Conservation (phyloP, 2,888 invertebrate species). For the Venusia cambrica region DNA sequence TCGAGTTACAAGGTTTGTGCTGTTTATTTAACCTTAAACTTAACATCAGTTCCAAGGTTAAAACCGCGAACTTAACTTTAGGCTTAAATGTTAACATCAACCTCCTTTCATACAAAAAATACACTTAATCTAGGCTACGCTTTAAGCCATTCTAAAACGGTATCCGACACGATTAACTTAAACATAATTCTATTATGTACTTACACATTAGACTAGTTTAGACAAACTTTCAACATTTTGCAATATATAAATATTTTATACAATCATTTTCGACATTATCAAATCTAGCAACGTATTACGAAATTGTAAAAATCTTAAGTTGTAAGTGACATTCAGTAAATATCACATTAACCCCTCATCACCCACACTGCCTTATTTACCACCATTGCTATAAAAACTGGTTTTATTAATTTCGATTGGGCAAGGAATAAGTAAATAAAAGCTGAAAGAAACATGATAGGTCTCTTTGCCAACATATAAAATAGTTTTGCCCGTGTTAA, state of each 20-base stretch:
- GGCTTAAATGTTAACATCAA: too few species aligned
- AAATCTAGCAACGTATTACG: constrained; percentile 43
- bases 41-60: too few species aligned
- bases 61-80: too few species aligned
- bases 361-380: constrained; percentile 5
- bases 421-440: too few species aligned
- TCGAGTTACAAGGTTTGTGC: too few species aligned
- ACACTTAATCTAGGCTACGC: constrained; percentile 13
- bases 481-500: too few species aligned
- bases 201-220: constrained; percentile 42
- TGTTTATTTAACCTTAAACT: too few species aligned
- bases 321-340: constrained; percentile 34
- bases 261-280: constrained; percentile 40
- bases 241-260: constrained; percentile 35
- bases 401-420: too few species aligned
- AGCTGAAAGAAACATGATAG: too few species aligned
- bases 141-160: constrained; percentile 17
- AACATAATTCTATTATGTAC: constrained; percentile 34
- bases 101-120: constrained; percentile 19
- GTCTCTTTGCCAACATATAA: too few species aligned
- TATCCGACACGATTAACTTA: constrained; percentile 19
- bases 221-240: constrained; percentile 23
- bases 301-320: constrained; percentile 40
- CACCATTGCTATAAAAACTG: too few species aligned
- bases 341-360: constrained; percentile 2